Evolutionary conservation across 2,888 invertebrate genomes (phyloP), one percentile per base, ranked within the genome.

Genomic region (Therioaphis trifolii): DNA sequence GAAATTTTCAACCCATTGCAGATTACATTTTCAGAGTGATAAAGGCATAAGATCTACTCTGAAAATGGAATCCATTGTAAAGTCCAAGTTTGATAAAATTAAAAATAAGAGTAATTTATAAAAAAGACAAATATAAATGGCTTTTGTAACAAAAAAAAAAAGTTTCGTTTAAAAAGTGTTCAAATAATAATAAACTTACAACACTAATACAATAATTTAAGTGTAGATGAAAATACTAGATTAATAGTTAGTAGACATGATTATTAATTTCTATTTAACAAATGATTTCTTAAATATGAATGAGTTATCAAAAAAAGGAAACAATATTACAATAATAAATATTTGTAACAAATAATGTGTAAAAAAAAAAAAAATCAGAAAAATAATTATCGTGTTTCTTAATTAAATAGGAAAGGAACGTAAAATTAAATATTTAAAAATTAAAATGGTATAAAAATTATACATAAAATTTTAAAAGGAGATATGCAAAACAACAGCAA

Each of bases 401-500:
- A 49, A 15, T 74, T 11, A 55, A 21, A 43, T 7, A 35, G 75
- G 5, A 76, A 76, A 76, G 63, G 76, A 76, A 77, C 66, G 68
- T 40, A 75, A 55, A 76, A 76, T 58, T 76, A 58, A 77, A 77
- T 77, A 77, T 77, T 77, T 63, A 61, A 61, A 75, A 61, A 75
- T 55, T 55, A 55, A 74, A 29, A 52, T 21, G 18, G 29, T 68
- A 66, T 24, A 40, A 68, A 52, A 78, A 79, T 77, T 66, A 78
- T 55, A 79, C 4, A 1, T 68, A 27, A 79, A 66, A 66, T 21
- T 3, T 61, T 7, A 61, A 61, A 27, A 11, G 55, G 52, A 55
- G 55, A 43, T 43, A 79, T 43, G 55, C 24, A 52, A 78, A 79
- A 79, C 69, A 69, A 43, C 43, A 69, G 55, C 35, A 35, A 66